Evolutionary conservation across 2,113 vertebrate genomes (phyloP).

Genomic region (Burhinus bistriatus): DNA sequence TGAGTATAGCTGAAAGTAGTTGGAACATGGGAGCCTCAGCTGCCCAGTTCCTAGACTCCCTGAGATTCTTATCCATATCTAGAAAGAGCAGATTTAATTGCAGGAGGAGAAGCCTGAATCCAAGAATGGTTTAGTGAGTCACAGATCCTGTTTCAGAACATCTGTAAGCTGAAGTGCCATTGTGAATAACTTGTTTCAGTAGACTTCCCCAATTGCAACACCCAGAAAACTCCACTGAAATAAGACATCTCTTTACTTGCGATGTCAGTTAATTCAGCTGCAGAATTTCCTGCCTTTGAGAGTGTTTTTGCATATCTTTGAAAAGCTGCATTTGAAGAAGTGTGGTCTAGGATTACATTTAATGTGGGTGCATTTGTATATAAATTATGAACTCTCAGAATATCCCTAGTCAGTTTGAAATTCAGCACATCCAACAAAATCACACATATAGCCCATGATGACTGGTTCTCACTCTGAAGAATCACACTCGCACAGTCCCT

Average conservation of each 20-base stretch:
- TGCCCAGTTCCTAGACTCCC: not conserved
- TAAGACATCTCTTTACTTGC: not conserved
- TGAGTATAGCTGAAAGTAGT: rapidly evolving
- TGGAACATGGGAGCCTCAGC: not conserved
- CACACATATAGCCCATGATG: not conserved
- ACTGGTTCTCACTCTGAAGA: not conserved
- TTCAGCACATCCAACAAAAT: not conserved
- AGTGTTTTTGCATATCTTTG: not conserved
- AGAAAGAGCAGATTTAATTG: not conserved
- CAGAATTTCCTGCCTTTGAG: not conserved
- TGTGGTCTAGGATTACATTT: not conserved
- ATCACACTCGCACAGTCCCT: not conserved
- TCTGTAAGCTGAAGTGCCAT: not conserved
- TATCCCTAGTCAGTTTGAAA: not conserved
- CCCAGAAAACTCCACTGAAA: not conserved
- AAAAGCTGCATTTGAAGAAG: not conserved
- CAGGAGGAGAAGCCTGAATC: not conserved
- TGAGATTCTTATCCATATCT: not conserved
- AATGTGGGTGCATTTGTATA: not conserved
- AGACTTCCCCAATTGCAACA: not conserved
- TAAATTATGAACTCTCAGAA: not conserved
- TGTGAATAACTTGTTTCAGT: not conserved
- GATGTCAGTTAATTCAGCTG: not conserved
- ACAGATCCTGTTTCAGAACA: not conserved
- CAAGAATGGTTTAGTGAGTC: not conserved